phyloP scores from a whole-genome alignment of 2,797 vertebrate genomes.

The Ctenopoma multispine region DNA sequence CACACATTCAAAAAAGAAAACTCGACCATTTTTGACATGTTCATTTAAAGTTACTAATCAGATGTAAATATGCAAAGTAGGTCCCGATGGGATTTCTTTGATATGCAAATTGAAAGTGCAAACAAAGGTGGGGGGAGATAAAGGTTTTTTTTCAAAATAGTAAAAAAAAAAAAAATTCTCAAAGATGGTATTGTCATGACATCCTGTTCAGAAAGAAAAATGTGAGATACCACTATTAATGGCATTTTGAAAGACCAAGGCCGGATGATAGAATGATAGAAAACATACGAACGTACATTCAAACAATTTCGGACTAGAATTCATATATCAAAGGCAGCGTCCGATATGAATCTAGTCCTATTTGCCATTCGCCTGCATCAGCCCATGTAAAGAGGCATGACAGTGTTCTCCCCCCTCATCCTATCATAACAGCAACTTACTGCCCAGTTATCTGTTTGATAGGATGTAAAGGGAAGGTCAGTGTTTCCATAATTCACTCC shows the following conservation, averaged over 20 bases:
- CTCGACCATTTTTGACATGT: slow-evolving; percentile 85
- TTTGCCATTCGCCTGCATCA: slow-evolving; percentile 53
- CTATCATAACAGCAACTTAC: slow-evolving; percentile 79
- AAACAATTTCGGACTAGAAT: slow-evolving; percentile 29
- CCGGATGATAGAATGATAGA: slow-evolving; percentile 4
- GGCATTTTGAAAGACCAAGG: slow-evolving; percentile 38
- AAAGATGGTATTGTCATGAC: slow-evolving; percentile 70
- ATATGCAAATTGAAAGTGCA: slow-evolving; percentile 85
- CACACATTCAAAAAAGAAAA: slow-evolving; percentile 76
- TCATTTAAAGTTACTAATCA: slow-evolving; percentile 88
- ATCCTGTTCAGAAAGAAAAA: slow-evolving; percentile 42
- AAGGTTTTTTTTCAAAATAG: slow-evolving; percentile 52
- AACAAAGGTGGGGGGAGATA: slow-evolving; percentile 83
- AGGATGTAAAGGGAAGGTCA: slow-evolving; percentile 83
- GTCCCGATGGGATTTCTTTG: slow-evolving; percentile 83
- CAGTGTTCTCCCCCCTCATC: slow-evolving; percentile 29
- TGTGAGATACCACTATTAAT: slow-evolving; percentile 43
- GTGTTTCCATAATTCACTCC: slow-evolving; percentile 83
- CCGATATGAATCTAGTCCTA: slow-evolving; percentile 68
- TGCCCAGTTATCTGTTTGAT: slow-evolving; percentile 81
- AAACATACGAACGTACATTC: slow-evolving; percentile 5
- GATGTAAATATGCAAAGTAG: slow-evolving; percentile 88
- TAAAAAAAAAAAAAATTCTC: slow-evolving; percentile 30
- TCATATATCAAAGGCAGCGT: slow-evolving; percentile 59
- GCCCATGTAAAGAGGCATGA: slow-evolving; percentile 72